These are phyloP conservation scores for Contarinia nasturtii DNA, from an alignment of 1,140 invertebrate species.

Conservation along the genomic window DNA sequence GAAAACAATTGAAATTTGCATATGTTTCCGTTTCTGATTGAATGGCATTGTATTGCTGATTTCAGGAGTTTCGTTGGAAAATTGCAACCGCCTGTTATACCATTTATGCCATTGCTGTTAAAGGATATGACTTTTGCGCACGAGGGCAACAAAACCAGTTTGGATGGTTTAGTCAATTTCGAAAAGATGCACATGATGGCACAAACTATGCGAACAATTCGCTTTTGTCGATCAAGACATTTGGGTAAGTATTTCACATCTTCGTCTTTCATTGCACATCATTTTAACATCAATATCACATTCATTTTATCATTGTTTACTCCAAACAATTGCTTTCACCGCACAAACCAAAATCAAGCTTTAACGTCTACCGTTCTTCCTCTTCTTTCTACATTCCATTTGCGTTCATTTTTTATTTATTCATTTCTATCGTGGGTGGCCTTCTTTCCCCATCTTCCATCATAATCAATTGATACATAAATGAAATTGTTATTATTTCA, in stretches of 20 bases:
- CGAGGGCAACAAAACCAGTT: slow-evolving; percentile 74
- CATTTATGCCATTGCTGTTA: slow-evolving; percentile 68
- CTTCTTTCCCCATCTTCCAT: not conserved
- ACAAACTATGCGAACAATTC: slow-evolving; percentile 57
- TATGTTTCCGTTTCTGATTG: not conserved
- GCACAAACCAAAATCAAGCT: not conserved
- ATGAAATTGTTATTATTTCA: slow-evolving; percentile 10
- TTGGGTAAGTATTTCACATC: slow-evolving; percentile 31
- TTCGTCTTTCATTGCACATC: too few species aligned
- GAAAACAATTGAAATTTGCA: not conserved
- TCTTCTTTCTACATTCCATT: too few species aligned
- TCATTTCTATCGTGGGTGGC: too few species aligned
- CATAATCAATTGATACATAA: not conserved
- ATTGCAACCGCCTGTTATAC: slow-evolving; percentile 60
- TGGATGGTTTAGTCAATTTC: slow-evolving; percentile 71
- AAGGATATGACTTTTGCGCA: slow-evolving; percentile 84
- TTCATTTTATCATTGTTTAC: too few species aligned
- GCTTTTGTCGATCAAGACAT: slow-evolving; percentile 49
- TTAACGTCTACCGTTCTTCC: too few species aligned
- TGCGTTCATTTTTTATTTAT: not conserved
- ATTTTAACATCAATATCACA: too few species aligned
- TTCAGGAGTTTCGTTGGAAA: slow-evolving; percentile 49
- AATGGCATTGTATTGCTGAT: not conserved
- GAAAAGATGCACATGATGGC: slow-evolving; percentile 87
- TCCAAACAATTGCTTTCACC: not conserved